A percentile compares a stretch with the other conserved stretches of the same genome.
phyloP scores from a whole-genome alignment of 2,113 vertebrate genomes.

The Ranitomeya variabilis region DNA sequence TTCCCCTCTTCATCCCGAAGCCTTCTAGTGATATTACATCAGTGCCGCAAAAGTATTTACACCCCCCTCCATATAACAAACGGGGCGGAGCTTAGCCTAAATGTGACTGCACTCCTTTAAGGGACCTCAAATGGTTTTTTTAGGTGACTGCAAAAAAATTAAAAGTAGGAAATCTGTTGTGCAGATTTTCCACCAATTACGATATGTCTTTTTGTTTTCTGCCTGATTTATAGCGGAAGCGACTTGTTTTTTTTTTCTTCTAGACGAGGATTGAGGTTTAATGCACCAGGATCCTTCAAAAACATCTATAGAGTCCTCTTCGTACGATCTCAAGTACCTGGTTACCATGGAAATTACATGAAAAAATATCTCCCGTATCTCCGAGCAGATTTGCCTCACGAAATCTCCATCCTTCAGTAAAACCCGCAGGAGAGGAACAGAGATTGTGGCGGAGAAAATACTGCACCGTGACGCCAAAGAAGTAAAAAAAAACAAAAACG shows the following conservation, averaged over 20 bases:
- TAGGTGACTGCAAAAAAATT: no score
- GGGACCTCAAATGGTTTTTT: no score
- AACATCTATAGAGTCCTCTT: not conserved
- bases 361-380: not conserved
- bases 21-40: no score
- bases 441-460: no score
- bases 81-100: no score
- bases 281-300: not conserved
- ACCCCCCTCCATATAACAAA: no score
- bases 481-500: no score
- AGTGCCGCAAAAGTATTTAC: no score
- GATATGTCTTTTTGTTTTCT: not conserved
- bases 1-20: no score
- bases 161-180: no score
- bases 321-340: conserved; percentile 20
- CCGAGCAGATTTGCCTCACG: not conserved
- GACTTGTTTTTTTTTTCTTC: not conserved
- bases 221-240: not conserved
- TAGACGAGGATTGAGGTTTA: not conserved
- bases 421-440: not conserved
- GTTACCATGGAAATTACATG: conserved; percentile 16
- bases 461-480: no score
- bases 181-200: not conserved
- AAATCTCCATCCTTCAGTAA: not conserved
- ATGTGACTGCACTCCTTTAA: no score